phyloP scores from a whole-genome alignment of 2,113 vertebrate species.

The Sinosuthora webbiana region DNA sequence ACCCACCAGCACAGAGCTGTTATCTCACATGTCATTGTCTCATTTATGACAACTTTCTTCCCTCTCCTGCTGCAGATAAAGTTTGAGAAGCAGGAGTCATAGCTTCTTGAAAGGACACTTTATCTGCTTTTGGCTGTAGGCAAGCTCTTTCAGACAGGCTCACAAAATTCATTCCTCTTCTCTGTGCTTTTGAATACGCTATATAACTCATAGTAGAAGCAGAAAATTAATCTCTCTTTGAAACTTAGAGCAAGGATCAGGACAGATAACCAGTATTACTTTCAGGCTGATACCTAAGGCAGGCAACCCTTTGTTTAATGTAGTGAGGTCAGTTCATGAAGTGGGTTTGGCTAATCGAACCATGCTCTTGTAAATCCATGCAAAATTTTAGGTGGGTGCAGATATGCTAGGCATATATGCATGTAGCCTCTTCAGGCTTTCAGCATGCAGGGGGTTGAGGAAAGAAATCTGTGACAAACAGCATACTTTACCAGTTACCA shows the following conservation, averaged over 20 bases:
- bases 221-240: neutral
- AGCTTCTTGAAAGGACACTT: neutral
- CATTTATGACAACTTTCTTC: neutral
- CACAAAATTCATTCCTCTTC: neutral
- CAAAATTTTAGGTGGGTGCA: neutral
- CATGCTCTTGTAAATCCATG: neutral
- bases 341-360: neutral
- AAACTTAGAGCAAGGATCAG: neutral
- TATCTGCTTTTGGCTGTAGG: neutral
- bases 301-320: neutral
- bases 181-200: neutral
- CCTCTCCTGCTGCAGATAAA: neutral
- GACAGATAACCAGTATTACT: neutral
- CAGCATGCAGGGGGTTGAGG: neutral
- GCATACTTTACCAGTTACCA: constrained; percentile 16
- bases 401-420: neutral
- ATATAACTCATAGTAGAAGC: neutral
- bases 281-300: neutral
- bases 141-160: neutral
- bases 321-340: neutral
- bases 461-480: neutral
- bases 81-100: neutral
- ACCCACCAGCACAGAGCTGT: neutral
- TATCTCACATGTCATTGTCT: neutral
- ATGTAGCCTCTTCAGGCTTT: neutral